These are phyloP conservation scores for Loxodonta africana DNA, from an alignment of 2,113 vertebrate species.

Conservation along the genomic window DNA sequence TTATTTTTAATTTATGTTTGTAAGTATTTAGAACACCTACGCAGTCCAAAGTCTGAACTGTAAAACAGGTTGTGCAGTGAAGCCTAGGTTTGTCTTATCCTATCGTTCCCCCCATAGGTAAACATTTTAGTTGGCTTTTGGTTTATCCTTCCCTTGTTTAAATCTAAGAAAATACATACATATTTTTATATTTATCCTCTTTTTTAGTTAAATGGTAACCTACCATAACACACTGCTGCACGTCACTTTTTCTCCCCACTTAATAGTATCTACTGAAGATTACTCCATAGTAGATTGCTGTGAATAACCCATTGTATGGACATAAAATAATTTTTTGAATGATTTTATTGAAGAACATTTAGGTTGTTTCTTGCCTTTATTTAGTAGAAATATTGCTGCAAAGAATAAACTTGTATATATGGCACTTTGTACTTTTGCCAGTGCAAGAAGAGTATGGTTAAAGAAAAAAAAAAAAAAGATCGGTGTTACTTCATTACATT, in stretches of 20 bases:
- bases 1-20: conserved; percentile 10
- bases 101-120: neutral
- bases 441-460: neutral
- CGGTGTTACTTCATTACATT: neutral
- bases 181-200: neutral
- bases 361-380: neutral
- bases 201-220: neutral
- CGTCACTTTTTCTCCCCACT: neutral
- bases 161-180: neutral
- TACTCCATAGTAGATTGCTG: neutral
- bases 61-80: neutral
- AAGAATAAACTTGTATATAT: neutral
- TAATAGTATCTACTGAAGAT: too few relatives aligned
- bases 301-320: neutral
- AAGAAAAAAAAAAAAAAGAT: too few relatives aligned
- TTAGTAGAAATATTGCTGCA: neutral
- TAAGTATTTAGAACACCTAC: conserved; percentile 3
- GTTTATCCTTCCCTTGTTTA: neutral
- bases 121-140: conserved; percentile 4
- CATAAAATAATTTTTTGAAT: neutral
- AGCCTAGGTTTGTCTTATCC: neutral
- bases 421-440: neutral
- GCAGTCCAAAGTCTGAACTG: neutral
- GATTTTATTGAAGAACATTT: neutral
- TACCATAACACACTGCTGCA: neutral